A percentile compares a stretch with the other conserved stretches of the same genome.
phyloP scores from a whole-genome alignment of 1,140 invertebrate species.

The Ceratosolen fusciceps region DNA sequence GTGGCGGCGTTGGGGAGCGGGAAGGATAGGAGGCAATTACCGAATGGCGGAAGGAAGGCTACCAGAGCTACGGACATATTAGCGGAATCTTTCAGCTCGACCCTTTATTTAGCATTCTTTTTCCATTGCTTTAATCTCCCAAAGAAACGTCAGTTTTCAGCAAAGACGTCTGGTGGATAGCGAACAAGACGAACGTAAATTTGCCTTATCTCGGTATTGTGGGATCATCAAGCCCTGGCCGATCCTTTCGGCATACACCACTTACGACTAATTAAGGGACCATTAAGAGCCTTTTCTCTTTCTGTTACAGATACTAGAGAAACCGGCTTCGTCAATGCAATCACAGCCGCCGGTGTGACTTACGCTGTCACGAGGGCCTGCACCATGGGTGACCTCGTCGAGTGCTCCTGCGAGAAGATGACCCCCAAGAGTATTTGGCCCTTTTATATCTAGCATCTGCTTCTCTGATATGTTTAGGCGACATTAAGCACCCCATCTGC shows the following conservation, averaged over 20 bases:
- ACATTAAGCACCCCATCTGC: neutral
- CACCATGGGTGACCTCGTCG: constrained; percentile 86
- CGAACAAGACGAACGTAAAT: neutral
- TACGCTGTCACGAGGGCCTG: constrained; percentile 91
- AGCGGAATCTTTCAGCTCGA: neutral
- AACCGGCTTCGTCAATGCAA: constrained; percentile 94
- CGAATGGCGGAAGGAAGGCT: no score
- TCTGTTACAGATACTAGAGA: constrained; percentile 87
- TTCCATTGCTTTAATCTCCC: neutral
- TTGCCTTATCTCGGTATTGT: constrained; percentile 18
- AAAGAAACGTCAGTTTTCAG: constrained; percentile 20
- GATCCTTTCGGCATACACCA: constrained; percentile 25
- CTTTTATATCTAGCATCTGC: neutral
- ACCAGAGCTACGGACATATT: no score
- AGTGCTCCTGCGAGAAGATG: constrained; percentile 89
- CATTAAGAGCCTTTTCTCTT: constrained; percentile 50
- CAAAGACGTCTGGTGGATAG: neutral
- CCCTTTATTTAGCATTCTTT: neutral
- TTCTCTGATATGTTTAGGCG: neutral
- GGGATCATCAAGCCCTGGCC: neutral
- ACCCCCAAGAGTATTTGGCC: constrained; percentile 63
- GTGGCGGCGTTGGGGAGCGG: no score
- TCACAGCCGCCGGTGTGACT: constrained; percentile 91
- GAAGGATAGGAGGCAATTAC: no score
- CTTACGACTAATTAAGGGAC: constrained; percentile 59